These are phyloP conservation scores for Silurus meridionalis DNA, from an alignment of 2,113 vertebrate genomes.

Conservation along the genomic window DNA sequence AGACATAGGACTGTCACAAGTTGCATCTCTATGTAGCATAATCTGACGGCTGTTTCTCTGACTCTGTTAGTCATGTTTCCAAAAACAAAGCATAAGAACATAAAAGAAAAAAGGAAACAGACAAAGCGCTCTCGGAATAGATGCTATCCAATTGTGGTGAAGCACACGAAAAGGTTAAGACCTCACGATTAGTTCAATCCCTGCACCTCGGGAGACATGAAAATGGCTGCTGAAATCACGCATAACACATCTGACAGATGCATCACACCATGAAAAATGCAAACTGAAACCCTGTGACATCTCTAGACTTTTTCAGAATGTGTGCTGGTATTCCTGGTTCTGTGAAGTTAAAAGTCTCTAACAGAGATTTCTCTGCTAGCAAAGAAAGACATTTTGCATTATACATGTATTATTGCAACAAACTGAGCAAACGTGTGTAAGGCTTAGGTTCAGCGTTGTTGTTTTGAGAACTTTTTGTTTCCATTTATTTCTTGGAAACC, in stretches of 20 bases:
- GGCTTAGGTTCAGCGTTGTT: not conserved
- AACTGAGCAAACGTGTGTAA: not conserved
- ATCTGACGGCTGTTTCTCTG: not conserved
- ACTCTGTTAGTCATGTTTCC: not conserved
- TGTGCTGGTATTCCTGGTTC: conserved; percentile 18
- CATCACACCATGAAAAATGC: conserved; percentile 25
- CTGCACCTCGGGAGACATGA: conserved; percentile 2
- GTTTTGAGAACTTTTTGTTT: not conserved
- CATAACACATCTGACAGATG: conserved; percentile 26
- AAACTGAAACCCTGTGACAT: conserved; percentile 16
- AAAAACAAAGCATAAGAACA: not conserved
- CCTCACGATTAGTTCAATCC: conserved; percentile 8
- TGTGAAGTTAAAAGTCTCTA: not conserved
- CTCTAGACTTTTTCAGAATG: not conserved
- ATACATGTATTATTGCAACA: not conserved
- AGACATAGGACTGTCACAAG: not conserved
- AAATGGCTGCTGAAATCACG: conserved; percentile 26
- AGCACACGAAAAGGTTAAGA: not conserved
- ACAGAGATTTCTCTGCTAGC: not conserved
- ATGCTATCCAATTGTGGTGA: not conserved
- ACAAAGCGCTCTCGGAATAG: not conserved
- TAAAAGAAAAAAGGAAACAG: not conserved
- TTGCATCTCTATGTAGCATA: not conserved
- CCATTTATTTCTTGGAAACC: not conserved
- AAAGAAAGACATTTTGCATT: not conserved